Conservation (phyloP, 1,140 invertebrate genomes). For the Paramacrobiotus metropolitanus region DNA sequence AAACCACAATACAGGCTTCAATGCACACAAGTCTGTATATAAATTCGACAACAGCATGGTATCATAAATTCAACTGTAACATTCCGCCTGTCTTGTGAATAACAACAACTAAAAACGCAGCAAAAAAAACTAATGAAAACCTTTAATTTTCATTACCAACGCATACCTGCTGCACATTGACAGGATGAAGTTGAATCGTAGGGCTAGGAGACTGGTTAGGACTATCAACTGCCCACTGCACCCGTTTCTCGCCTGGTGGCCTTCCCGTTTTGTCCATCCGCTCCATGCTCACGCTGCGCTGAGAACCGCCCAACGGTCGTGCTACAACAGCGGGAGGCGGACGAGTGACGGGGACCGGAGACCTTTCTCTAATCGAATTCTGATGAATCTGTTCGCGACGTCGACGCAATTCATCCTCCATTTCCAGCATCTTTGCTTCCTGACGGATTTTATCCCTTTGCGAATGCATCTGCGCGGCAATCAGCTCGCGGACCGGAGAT, state of each 20-base stretch:
- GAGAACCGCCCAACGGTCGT: too few species aligned
- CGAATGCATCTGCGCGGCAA: not conserved
- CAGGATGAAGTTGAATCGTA: too few species aligned
- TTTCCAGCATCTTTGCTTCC: constrained; percentile 52
- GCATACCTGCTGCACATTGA: too few species aligned
- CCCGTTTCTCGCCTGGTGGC: not conserved
- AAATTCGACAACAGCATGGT: too few species aligned
- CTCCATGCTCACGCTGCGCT: not conserved
- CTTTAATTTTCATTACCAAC: too few species aligned
- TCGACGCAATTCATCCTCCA: constrained; percentile 51
- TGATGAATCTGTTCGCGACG: constrained; percentile 35
- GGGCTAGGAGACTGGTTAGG: not conserved
- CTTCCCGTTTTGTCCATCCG: not conserved
- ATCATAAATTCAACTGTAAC: too few species aligned
- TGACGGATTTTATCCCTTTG: constrained; percentile 34
- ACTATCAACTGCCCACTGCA: constrained; percentile 1
- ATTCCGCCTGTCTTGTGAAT: too few species aligned
- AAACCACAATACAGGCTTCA: too few species aligned
- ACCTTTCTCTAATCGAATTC: not conserved
- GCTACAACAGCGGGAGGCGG: too few species aligned
- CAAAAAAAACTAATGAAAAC: too few species aligned
- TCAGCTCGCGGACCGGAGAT: not conserved
- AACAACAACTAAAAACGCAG: too few species aligned
- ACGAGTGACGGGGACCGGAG: not conserved
- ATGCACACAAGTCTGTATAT: too few species aligned